These are phyloP conservation scores for Idris sp. DNA, from an alignment of 1,140 invertebrate species.

Conservation along the genomic window DNA sequence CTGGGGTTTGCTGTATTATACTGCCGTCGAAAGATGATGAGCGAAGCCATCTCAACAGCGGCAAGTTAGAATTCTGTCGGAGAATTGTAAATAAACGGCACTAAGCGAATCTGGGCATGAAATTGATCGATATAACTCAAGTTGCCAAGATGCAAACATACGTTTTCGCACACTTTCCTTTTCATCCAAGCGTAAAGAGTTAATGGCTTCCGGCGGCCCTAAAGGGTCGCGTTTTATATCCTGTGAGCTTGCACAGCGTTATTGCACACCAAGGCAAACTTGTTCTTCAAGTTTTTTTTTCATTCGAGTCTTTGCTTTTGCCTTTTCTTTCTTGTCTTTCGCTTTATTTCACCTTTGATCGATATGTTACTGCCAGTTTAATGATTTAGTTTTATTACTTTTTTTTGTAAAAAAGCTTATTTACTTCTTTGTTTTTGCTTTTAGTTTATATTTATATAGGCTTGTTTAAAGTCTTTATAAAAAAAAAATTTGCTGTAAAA, in stretches of 20 bases:
- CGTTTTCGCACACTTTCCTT: slow-evolving; percentile 35
- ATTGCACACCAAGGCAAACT: slow-evolving; percentile 59
- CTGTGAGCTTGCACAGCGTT: slow-evolving; percentile 35
- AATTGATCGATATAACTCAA: slow-evolving; percentile 48
- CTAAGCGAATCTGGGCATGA: slow-evolving; percentile 16
- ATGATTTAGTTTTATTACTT: slow-evolving; percentile 47
- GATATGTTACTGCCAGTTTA: slow-evolving; percentile 33
- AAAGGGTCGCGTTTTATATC: slow-evolving; percentile 60
- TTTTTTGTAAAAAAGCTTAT: slow-evolving; percentile 40
- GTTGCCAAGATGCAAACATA: slow-evolving; percentile 32
- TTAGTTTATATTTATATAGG: no score
- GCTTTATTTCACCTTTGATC: slow-evolving; percentile 37
- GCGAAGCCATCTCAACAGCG: not conserved
- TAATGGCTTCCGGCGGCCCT: slow-evolving; percentile 60
- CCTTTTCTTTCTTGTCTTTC: slow-evolving; percentile 6
- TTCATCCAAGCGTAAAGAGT: slow-evolving; percentile 45
- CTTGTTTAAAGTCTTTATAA: no score
- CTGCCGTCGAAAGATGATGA: slow-evolving; percentile 10
- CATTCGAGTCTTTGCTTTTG: not conserved
- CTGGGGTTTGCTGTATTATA: slow-evolving; percentile 8
- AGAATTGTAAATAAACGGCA: slow-evolving; percentile 37
- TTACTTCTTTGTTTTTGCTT: no score
- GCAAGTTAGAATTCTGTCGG: slow-evolving; percentile 11
- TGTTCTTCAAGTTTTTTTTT: slow-evolving; percentile 33
- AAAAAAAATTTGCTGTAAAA: no score